phyloP scores from a whole-genome alignment of 2,888 invertebrate genomes.

The Epinotia demarniana region DNA sequence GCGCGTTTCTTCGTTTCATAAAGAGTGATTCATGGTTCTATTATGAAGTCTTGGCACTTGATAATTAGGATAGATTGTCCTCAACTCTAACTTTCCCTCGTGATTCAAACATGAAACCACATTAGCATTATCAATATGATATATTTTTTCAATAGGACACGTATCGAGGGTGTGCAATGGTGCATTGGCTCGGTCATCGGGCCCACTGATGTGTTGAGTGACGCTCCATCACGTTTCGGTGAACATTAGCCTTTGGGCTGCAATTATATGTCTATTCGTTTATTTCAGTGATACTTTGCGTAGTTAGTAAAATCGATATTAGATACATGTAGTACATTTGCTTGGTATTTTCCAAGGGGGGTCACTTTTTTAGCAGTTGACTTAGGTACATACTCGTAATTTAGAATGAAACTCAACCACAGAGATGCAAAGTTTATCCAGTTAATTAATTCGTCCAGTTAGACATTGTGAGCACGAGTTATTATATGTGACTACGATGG shows the following conservation, averaged over 20 bases:
- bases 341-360: no score
- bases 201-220: slow-evolving; percentile 64
- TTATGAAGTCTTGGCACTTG: not conserved
- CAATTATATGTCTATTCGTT: slow-evolving; percentile 53
- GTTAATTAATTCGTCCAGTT: no score
- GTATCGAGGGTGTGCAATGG: slow-evolving; percentile 67
- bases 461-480: no score
- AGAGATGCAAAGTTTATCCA: no score
- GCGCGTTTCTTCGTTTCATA: no score
- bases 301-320: not conserved
- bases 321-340: no score
- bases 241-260: slow-evolving; percentile 65
- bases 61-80: not conserved
- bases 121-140: slow-evolving; percentile 33
- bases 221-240: slow-evolving; percentile 65
- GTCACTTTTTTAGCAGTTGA: no score
- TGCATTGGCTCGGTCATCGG: slow-evolving; percentile 62
- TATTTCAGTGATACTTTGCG: slow-evolving; percentile 7
- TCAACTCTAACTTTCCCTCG: slow-evolving; percentile 2
- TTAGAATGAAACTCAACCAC: no score
- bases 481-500: no score
- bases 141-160: slow-evolving; percentile 38
- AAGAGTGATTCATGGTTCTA: no score
- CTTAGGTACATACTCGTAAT: no score
- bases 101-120: not conserved